Base-by-base conservation (phyloP, 2,888 invertebrate species). In the Xiphydria camelus region DNA sequence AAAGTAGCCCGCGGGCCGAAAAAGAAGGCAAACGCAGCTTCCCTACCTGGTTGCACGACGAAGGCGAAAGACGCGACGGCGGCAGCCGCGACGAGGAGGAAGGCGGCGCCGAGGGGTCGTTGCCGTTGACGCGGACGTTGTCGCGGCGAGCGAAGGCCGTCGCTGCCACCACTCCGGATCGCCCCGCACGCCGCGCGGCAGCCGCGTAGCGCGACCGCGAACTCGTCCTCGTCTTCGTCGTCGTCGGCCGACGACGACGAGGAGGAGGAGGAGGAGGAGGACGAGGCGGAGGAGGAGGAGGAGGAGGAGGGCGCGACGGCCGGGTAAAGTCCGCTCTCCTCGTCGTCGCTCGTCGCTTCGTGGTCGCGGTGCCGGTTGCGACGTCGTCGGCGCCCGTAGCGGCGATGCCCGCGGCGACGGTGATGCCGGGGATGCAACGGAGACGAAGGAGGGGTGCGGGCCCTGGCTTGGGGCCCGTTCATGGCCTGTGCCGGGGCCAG, bases 401-500 rank as follows among this genome's bases (percentile, higher is more conserved):
- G 40, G 32, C 40, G 40, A 43, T 29, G 31, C 22, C 36, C 15
- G 23, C 40, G 29, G 15, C 29, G 25, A 35, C 42, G 41, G 42
- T 44, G 44, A 42, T 38, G n/a, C n/a, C n/a, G n/a, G n/a, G n/a
- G n/a, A n/a, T n/a, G n/a, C n/a, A n/a, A n/a, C n/a, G n/a, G n/a
- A n/a, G n/a, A n/a, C n/a, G n/a, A n/a, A n/a, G n/a, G 48, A 22
- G 44, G 48, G 48, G 44, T 49, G 45, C 38, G 51, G 49, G 51
- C 57, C 53, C 53, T 55, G 45, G 37, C 43, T 20, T 38, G 37
- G 22, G 65, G 64, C 51, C 55, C 59, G 59, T 53, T 57, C 59
- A 59, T 63, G 61, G 62, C 66, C 59, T 61, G 62, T 54, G 54
- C 51, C 57, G 61, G 36, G 59, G 64, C 64, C 69, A 61, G 64